Conservation (phyloP, 2,888 invertebrate genomes). For the Pycnomerus fuliginosus region DNA sequence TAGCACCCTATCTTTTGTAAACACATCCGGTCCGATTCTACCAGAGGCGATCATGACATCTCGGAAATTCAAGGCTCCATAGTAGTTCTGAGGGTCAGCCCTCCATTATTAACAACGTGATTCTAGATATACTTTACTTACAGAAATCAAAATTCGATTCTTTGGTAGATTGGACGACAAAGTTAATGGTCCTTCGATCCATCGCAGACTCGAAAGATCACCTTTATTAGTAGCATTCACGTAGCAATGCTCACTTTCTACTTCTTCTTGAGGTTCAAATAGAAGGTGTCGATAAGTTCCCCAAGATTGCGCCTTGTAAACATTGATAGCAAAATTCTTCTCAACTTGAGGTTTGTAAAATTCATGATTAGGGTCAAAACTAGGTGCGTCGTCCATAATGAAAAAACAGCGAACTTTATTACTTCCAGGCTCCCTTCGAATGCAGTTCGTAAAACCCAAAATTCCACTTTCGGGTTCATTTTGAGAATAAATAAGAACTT, state of each 20-base stretch:
- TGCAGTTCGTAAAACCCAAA: too few species aligned
- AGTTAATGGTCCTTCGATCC: conserved; percentile 70
- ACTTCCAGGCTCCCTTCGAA: conserved; percentile 58
- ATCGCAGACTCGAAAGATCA: conserved; percentile 79
- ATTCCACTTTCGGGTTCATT: too few species aligned
- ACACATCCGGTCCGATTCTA: neutral
- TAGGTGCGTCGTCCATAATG: too few species aligned
- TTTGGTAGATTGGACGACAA: too few species aligned
- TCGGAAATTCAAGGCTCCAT: neutral
- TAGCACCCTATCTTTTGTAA: too few species aligned
- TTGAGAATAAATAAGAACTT: too few species aligned
- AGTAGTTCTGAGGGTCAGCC: too few species aligned
- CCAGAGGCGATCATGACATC: neutral
- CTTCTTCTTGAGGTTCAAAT: conserved; percentile 56
- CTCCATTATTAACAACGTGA: neutral
- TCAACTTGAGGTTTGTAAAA: conserved; percentile 66
- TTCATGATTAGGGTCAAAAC: too few species aligned
- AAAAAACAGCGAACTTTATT: conserved; percentile 53
- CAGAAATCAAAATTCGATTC: neutral
- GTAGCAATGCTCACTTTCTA: conserved; percentile 65
- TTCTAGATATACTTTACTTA: neutral
- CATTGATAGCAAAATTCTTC: conserved; percentile 76
- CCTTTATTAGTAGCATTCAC: conserved; percentile 77
- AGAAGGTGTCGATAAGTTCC: conserved; percentile 78
- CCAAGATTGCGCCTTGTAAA: too few species aligned